Evolutionary conservation across 2,888 invertebrate species (phyloP), one percentile per base, ranked within the genome.

Genomic region (Conomelus anceps): DNA sequence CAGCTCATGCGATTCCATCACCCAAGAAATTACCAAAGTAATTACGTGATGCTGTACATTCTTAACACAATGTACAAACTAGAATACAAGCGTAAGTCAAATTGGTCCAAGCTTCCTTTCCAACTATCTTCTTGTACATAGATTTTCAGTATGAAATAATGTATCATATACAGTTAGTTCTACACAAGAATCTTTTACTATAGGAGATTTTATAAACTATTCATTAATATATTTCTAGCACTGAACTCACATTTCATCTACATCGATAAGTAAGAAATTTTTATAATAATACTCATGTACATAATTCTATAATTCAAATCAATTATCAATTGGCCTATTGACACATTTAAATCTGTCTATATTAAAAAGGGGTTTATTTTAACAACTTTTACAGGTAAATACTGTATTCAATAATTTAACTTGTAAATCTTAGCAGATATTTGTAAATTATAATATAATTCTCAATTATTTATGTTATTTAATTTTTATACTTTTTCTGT

Each of bases 1-100:
- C 1, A 89, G 90, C 22, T 86, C 86, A 11, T 86, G 86, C 29
- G 86, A 86, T 23, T 86, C 86, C 13, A 86, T 86, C 20, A 86
- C 86, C 6, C 86, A 86, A 3, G 86, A 86, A 86, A 26, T 86
- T n/a, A 86, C 86, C n/a, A 86, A 86, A n/a, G 86, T 86, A 3
- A 86, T 86, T 24, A 86, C 86, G 29, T 86, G 86, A 86, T 86
- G 86, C 86, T 86, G 22, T 3, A 1, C 20, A 4, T 63, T 0
- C n/a, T n/a, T 9, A 34, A n/a, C n/a, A n/a, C n/a, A n/a, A n/a
- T n/a, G n/a, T n/a, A n/a, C n/a, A n/a, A n/a, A 34, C 34, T 34
- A 34, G 9, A 4, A 34, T 13, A 17, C 34, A 63, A 63, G 63
- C 13, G n/a, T n/a, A n/a, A n/a, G n/a, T n/a, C n/a, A 63, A 63